Evolutionary conservation across 2,113 vertebrate species (phyloP), one percentile per base, ranked within the genome.

Genomic region (Anthoscopus minutus): DNA sequence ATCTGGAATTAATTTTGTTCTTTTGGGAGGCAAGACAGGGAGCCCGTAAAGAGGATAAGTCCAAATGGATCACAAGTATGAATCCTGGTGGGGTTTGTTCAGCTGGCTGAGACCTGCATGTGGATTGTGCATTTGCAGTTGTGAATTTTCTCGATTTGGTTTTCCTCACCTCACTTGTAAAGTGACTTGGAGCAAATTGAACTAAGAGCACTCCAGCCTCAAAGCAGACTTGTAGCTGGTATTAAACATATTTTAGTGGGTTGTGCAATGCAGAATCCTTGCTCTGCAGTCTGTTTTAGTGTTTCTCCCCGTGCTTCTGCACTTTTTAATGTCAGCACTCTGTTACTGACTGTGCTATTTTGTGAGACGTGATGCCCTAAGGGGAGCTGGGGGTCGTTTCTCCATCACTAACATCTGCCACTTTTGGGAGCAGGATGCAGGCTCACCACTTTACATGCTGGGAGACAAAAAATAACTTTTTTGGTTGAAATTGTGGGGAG

Each of bases 1-100:
- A 93, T 27, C 88, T 96, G 95, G 79, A 65, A 88, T 88, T 84
- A 88, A 95, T 96, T 92, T 93, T 95, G 86, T 86, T 91, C 92
- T 91, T 95, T 88, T 90, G 86, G 72, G 76, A 95, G 90, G 66
- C 85, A 87, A 89, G 78, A 91, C 45, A 61, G 85, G 74, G 95
- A 93, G 82, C 82, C 67, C 0, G 3, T 35, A 9, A 42, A 67
- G 42, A 65, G 82, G 87, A 54, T 7, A 50, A 70, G 92, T 71
- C 91, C 86, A 72, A 86, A n/a, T 3, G 76, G 80, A 78, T 58
- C 40, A 31, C 31, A 33, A 44, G n/a, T 2, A 25, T 27, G 71
- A 15, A n/a, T 73, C 6, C 50, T 17, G 45, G 40, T 85, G 80
- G 76, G 60, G 28, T 51, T 91, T n/a, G 73, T 42, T 91, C 53